A percentile compares a stretch with the other conserved stretches of the same genome.
Evolutionary conservation across 2,113 vertebrate species (phyloP).

Genomic region (Campylomormyrus numenius): DNA sequence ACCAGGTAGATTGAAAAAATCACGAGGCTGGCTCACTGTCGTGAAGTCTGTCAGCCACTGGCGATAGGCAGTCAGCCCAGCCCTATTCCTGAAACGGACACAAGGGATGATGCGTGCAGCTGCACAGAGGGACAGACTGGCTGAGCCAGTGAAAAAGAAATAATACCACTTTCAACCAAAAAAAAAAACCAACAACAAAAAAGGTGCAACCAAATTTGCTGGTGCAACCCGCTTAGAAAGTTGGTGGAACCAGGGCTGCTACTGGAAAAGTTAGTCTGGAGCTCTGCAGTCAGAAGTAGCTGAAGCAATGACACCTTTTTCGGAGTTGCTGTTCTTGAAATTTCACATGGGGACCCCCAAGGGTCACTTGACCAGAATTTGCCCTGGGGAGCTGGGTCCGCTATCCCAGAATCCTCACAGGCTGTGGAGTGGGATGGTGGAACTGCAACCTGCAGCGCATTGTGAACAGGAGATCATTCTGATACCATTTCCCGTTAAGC

Average conservation of each 20-base stretch:
- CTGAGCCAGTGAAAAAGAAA: not conserved
- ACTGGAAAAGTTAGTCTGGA: not conserved
- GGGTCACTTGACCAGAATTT: not conserved
- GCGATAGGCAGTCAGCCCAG: not conserved
- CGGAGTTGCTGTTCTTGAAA: not conserved
- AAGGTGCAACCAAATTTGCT: not conserved
- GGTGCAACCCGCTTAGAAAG: not conserved
- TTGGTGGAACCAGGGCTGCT: not conserved
- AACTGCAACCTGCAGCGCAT: not conserved
- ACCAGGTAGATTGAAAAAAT: not conserved
- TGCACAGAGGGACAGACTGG: not conserved
- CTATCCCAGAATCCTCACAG: not conserved
- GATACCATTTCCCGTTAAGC: slow-evolving; percentile 48
- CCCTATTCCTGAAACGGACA: not conserved
- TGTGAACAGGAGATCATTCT: slow-evolving; percentile 4
- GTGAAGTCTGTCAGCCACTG: not conserved
- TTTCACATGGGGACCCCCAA: not conserved
- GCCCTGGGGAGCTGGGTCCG: not conserved
- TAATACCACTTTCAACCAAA: not conserved
- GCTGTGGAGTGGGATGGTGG: not conserved
- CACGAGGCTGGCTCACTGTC: not conserved
- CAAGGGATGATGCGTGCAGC: not conserved
- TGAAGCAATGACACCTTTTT: not conserved
- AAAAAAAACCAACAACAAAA: not conserved
- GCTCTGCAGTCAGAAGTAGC: not conserved